Evolutionary conservation across 1,140 invertebrate genomes (phyloP).

Genomic region (Drosophila parvula): DNA sequence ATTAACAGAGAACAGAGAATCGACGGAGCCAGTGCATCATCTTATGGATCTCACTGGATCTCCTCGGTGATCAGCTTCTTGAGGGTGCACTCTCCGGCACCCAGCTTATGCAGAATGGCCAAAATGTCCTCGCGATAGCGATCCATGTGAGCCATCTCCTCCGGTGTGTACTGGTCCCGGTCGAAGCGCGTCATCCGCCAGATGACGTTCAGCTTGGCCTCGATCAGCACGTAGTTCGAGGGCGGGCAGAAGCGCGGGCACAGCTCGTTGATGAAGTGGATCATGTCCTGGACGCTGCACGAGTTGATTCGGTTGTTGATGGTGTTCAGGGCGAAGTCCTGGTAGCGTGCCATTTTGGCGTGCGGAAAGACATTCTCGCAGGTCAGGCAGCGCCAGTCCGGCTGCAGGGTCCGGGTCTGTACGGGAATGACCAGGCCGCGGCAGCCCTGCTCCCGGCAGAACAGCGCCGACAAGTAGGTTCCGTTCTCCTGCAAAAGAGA

Average conservation of each 20-base stretch:
- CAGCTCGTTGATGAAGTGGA: constrained; percentile 78
- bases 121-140: constrained; percentile 84
- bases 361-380: constrained; percentile 77
- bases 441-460: constrained; percentile 77
- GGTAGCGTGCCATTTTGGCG: constrained; percentile 77
- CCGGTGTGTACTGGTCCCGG: constrained; percentile 60
- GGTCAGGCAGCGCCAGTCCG: constrained; percentile 77
- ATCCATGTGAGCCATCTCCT: constrained; percentile 77
- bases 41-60: constrained; percentile 55
- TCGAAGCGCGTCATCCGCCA: constrained; percentile 76
- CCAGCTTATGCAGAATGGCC: constrained; percentile 81
- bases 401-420: constrained; percentile 74
- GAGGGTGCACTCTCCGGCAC: constrained; percentile 84
- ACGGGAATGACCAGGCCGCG: constrained; percentile 80
- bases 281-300: constrained; percentile 77
- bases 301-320: constrained; percentile 82
- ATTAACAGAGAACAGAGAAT: neutral
- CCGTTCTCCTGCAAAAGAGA: constrained; percentile 71
- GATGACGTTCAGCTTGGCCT: constrained; percentile 81
- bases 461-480: constrained; percentile 76
- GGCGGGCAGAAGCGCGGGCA: constrained; percentile 80
- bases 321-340: constrained; percentile 80
- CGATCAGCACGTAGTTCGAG: constrained; percentile 78
- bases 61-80: constrained; percentile 83
- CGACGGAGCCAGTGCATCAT: neutral